Evolutionary conservation across 2,797 vertebrate species (phyloP), one percentile per base, ranked within the genome.

Genomic region (Pelobates cultripes): DNA sequence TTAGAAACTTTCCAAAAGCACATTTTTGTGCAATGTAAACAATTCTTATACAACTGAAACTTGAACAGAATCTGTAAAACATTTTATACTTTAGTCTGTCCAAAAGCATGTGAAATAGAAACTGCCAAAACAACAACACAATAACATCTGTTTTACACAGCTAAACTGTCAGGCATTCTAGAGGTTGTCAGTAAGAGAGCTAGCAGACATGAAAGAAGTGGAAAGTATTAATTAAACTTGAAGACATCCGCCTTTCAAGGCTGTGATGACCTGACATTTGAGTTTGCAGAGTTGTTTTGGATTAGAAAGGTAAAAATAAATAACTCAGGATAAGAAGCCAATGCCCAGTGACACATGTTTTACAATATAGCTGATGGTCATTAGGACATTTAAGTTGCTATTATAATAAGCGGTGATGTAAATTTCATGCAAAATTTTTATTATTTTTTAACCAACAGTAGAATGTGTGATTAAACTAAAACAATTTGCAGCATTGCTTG

Each of bases 101-200:
- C 66, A 79, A 70, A 83, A 60, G 70, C 81, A 63, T 57, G 69
- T 70, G 77, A 83, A 77, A 79, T 63, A 55, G 66, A 79, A 74
- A 64, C 43, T 83, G 81, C 77, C 81, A 71, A 75, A 75, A 70
- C 55, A 79, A 78, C 81, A 78, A 79, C 73, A 70, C 66, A 28
- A 73, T 75, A 83, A 83, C 77, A 83, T 83, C 81, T 83, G 81
- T 83, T 79, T 83, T 79, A 83, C 81, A 79, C 81, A 17, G 44
- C 44, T 43, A 75, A 71, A 75, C 81, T 83, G 81, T 83, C 81
- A 83, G 72, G 61, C 55, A 53, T 79, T 83, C 43, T 70, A 28
- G 72, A 70, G 70, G 72, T 68, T 83, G 76, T 83, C 81, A 83
- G 68, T 70, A 64, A 64, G 66, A 73, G 78, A 70, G 74, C 70